Conservation (phyloP, 2,113 vertebrate genomes). For the Heterochromis multidens region DNA sequence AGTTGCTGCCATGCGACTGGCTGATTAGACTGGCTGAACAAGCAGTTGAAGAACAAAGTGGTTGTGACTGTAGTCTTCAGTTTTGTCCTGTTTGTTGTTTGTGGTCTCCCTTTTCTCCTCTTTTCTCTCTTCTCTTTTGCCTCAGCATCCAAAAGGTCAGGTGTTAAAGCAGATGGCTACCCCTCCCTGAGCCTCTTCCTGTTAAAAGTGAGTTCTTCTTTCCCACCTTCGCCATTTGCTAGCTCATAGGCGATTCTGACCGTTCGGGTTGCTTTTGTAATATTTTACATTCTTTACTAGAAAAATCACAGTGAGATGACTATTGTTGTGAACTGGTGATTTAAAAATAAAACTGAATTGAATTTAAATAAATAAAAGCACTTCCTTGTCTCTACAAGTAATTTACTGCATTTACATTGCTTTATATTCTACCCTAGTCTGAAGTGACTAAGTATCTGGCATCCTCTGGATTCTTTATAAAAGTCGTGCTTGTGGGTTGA, state of each 20-base stretch:
- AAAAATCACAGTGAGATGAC: not conserved
- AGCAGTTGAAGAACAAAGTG: too few species aligned
- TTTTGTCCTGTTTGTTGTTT: not conserved
- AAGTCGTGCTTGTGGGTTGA: not conserved
- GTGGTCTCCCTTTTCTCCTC: not conserved
- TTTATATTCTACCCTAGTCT: not conserved
- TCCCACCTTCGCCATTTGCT: not conserved
- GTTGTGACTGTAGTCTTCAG: not conserved
- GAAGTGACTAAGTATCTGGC: not conserved
- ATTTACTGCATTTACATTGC: not conserved
- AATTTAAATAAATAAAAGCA: not conserved
- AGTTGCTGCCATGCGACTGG: too few species aligned
- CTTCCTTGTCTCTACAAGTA: not conserved
- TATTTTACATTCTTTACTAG: not conserved
- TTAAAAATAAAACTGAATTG: not conserved
- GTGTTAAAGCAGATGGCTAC: not conserved
- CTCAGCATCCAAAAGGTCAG: not conserved
- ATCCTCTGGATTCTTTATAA: constrained; percentile 6
- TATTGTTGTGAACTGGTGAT: not conserved
- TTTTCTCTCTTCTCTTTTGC: not conserved
- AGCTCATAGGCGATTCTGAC: not conserved
- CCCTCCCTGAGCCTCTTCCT: not conserved
- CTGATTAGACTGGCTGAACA: too few species aligned
- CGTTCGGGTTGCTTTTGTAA: not conserved
- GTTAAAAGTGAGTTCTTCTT: not conserved